A percentile compares a stretch with the other conserved stretches of the same genome.
Conservation (phyloP, 2,797 vertebrate genomes). For the Ataeniobius toweri region DNA sequence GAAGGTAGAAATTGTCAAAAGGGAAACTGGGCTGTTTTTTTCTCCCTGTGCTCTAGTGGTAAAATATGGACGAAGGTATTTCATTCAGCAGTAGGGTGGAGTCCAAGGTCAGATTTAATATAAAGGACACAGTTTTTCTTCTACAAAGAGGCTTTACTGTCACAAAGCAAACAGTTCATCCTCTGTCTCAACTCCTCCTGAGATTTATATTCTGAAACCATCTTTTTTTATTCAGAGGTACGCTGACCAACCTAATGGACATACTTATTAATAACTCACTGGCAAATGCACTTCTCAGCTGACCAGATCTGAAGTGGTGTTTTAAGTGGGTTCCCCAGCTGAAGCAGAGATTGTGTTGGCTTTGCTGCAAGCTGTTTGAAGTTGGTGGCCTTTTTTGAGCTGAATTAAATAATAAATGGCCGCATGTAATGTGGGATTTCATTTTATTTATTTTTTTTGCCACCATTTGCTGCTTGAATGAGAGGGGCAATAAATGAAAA, state of each 20-base stretch:
- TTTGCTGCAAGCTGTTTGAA: conserved; percentile 10
- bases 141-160: background rate
- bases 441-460: conserved; percentile 42
- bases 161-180: conserved; percentile 14
- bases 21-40: too few relatives aligned
- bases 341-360: background rate
- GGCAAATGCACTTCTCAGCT: conserved; percentile 22
- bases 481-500: conserved; percentile 45
- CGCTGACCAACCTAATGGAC: conserved; percentile 31
- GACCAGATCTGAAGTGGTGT: conserved; percentile 22
- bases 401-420: conserved; percentile 25
- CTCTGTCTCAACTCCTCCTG: background rate
- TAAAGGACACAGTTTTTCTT: conserved; percentile 4
- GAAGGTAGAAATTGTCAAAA: too few relatives aligned
- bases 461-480: conserved; percentile 43
- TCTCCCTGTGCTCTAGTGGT: too few relatives aligned
- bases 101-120: conserved; percentile 16
- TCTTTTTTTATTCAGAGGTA: conserved; percentile 17
- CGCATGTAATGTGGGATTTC: conserved; percentile 47
- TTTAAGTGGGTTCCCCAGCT: conserved; percentile 17
- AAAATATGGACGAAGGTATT: too few relatives aligned
- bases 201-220: conserved; percentile 25
- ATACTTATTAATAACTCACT: conserved; percentile 41
- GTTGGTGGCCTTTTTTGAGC: conserved; percentile 23
- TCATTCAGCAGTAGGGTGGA: background rate